Evolutionary conservation across 2,113 vertebrate genomes (phyloP).

Genomic region (Mungos mungo): DNA sequence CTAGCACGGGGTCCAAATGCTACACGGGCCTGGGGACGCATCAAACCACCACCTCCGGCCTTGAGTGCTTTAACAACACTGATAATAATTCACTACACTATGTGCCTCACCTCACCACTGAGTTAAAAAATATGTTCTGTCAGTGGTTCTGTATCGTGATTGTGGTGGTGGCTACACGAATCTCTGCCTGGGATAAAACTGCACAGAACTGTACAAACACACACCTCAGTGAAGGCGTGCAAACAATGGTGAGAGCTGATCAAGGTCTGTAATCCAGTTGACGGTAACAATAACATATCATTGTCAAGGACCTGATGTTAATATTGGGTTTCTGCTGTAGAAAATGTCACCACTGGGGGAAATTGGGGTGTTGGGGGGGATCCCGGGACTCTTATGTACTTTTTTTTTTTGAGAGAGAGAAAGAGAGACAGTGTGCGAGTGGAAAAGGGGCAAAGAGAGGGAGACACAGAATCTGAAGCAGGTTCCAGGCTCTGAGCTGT

Average conservation of each 20-base stretch:
- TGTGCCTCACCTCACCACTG: not conserved
- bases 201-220: not conserved
- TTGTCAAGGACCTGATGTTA: not conserved
- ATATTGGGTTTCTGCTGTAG: not conserved
- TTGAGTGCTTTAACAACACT: not conserved
- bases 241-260: not conserved
- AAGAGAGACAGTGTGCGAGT: no score
- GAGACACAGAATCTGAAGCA: no score
- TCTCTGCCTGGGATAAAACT: not conserved
- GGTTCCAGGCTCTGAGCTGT: no score
- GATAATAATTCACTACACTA: not conserved
- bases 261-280: not conserved
- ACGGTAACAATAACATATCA: not conserved
- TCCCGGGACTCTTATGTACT: not conserved
- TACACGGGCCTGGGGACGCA: not conserved
- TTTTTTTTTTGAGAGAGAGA: no score
- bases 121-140: not conserved
- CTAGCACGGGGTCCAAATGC: not conserved
- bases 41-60: not conserved
- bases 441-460: no score
- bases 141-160: not conserved
- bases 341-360: not conserved
- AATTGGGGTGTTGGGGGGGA: not conserved
- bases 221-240: not conserved
- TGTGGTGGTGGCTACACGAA: not conserved